phyloP scores from a whole-genome alignment of 2,888 invertebrate genomes.

The Idaea dimidiata region DNA sequence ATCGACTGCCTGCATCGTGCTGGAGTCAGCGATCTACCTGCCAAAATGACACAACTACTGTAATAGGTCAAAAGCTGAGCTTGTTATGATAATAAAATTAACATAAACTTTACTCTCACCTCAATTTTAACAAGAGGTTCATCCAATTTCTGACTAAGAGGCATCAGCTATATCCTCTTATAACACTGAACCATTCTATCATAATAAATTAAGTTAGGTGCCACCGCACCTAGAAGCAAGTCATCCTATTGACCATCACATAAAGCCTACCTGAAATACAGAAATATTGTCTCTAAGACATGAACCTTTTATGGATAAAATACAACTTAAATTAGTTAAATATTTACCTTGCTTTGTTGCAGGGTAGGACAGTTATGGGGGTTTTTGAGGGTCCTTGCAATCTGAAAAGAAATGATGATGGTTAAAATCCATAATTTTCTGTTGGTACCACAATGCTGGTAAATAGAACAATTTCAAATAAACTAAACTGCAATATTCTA shows the following conservation, averaged over 20 bases:
- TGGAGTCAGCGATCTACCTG: conserved; percentile 81
- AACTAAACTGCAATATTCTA: too few species aligned
- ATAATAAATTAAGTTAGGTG: conserved; percentile 71
- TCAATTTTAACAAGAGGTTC: conserved; percentile 80
- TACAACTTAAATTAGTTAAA: neutral
- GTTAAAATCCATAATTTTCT: neutral
- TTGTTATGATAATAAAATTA: conserved; percentile 14
- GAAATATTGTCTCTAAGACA: conserved; percentile 11
- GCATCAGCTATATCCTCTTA: conserved; percentile 80
- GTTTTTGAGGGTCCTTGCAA: neutral
- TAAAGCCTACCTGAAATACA: conserved; percentile 62
- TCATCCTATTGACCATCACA: conserved; percentile 61
- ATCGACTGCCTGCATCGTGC: conserved; percentile 80
- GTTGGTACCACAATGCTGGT: neutral
- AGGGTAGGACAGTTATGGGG: conserved; percentile 1
- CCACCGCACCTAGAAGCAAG: conserved; percentile 66
- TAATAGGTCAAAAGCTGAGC: conserved; percentile 35
- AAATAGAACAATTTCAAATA: too few species aligned
- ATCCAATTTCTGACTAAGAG: conserved; percentile 79
- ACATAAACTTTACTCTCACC: conserved; percentile 60
- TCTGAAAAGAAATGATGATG: neutral
- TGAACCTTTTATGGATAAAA: conserved; percentile 12
- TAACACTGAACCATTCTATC: conserved; percentile 74
- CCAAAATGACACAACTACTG: conserved; percentile 66
- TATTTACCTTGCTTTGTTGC: conserved; percentile 21